A percentile compares a stretch with the other conserved stretches of the same genome.
phyloP scores from a whole-genome alignment of 2,888 invertebrate species.

The Ceriagrion tenellum region DNA sequence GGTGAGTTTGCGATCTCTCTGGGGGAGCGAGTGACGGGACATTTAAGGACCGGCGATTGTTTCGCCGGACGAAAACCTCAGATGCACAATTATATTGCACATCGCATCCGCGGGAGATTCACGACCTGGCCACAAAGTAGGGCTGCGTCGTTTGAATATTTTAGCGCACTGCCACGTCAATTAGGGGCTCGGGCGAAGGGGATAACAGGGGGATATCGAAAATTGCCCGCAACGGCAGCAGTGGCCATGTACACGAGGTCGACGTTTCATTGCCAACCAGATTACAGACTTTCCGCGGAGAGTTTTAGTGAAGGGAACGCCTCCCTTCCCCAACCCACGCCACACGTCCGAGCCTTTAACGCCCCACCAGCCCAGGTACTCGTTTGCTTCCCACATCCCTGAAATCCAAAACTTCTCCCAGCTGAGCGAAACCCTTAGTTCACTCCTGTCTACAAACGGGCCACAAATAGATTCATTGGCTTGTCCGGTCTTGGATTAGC shows the following conservation, averaged over 20 bases:
- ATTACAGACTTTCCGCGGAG: conserved; percentile 17
- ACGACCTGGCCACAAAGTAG: neutral
- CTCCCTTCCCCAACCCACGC: no score
- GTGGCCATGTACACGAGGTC: neutral
- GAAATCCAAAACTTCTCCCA: neutral
- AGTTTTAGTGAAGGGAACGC: neutral
- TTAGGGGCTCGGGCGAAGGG: neutral
- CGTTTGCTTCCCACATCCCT: neutral
- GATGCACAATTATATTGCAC: neutral
- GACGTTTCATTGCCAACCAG: neutral
- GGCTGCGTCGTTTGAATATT: neutral
- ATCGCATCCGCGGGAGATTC: neutral
- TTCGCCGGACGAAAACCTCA: neutral
- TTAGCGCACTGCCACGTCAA: neutral
- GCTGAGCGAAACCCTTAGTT: neutral
- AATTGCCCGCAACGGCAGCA: neutral
- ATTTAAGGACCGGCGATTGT: neutral
- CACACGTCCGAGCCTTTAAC: neutral
- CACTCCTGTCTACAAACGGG: neutral
- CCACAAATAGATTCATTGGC: neutral
- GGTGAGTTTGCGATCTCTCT: neutral
- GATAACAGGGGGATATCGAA: neutral
- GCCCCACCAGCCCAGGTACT: neutral
- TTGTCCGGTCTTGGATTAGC: neutral
- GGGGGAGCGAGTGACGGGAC: neutral